A percentile compares a stretch with the other conserved stretches of the same genome.
Conservation (phyloP, 2,113 vertebrate species). For the Acinonyx jubatus region DNA sequence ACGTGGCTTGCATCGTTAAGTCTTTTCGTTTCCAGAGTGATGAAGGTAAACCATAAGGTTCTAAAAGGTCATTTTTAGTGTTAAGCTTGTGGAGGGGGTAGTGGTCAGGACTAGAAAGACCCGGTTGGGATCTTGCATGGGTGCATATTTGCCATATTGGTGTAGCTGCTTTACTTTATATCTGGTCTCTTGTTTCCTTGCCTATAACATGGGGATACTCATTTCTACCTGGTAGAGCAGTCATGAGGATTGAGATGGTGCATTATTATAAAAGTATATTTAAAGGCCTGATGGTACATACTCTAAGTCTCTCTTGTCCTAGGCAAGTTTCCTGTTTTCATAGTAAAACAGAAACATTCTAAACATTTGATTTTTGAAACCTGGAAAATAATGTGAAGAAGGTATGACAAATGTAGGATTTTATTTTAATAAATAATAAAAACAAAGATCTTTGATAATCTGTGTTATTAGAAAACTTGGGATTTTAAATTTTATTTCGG, state of each 20-base stretch:
- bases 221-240: neutral
- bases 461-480: neutral
- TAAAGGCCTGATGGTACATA: neutral
- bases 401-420: neutral
- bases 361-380: conserved; percentile 16
- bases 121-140: neutral
- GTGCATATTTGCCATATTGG: neutral
- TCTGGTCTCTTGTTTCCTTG: neutral
- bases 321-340: neutral
- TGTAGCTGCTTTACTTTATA: neutral
- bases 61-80: neutral
- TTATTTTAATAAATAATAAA: conserved; percentile 33
- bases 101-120: neutral
- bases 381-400: neutral
- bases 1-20: neutral
- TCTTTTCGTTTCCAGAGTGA: neutral
- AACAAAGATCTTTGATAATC: conserved; percentile 47
- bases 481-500: conserved; percentile 18
- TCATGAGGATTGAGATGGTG: neutral
- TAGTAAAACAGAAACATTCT: conserved; percentile 15
- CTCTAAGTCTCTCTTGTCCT: neutral
- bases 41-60: neutral
- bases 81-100: neutral
- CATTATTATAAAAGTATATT: neutral
- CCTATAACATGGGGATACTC: neutral